Conservation (phyloP, 2,797 vertebrate species). For the Acipenser transmontanus region DNA sequence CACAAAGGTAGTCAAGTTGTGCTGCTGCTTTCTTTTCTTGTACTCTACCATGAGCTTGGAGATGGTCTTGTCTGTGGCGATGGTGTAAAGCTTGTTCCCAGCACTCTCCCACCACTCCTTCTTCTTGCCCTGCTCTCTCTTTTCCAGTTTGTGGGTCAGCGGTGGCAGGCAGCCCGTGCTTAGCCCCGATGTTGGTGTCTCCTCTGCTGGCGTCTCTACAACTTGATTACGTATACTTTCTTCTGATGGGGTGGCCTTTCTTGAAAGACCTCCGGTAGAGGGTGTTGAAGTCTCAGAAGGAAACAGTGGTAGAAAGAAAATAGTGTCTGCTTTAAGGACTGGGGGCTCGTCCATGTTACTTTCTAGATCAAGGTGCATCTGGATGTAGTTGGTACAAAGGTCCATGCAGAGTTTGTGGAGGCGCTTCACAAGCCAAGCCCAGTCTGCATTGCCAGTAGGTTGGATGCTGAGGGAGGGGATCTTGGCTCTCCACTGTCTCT, state of each 20-base stretch:
- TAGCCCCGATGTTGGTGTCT: constrained; percentile 46
- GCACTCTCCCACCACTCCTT: constrained; percentile 97
- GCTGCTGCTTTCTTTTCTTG: constrained; percentile 85
- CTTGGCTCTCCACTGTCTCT: constrained; percentile 75
- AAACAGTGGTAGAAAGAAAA: constrained; percentile 83
- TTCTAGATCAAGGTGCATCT: constrained; percentile 91
- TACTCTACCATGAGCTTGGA: constrained; percentile 92
- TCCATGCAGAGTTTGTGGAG: constrained; percentile 92
- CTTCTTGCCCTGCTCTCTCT: constrained; percentile 59
- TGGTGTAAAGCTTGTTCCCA: constrained; percentile 88
- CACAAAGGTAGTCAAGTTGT: constrained; percentile 72
- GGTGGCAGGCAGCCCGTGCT: constrained; percentile 56
- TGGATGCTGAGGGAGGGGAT: constrained; percentile 79
- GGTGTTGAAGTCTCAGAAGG: constrained; percentile 81
- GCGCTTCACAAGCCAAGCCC: constrained; percentile 88
- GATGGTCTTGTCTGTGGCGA: constrained; percentile 87
- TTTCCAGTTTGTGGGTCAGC: constrained; percentile 58
- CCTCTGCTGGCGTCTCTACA: constrained; percentile 47
- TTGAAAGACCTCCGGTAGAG: constrained; percentile 71
- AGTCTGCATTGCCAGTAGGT: constrained; percentile 78
- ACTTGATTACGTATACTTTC: constrained; percentile 65
- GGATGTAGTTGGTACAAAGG: constrained; percentile 89
- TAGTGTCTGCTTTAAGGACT: constrained; percentile 55
- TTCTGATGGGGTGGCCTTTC: constrained; percentile 78
- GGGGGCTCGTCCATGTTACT: constrained; percentile 68